These are phyloP conservation scores for Drosophila histrio DNA, from an alignment of 2,888 invertebrate genomes.

Conservation along the genomic window DNA sequence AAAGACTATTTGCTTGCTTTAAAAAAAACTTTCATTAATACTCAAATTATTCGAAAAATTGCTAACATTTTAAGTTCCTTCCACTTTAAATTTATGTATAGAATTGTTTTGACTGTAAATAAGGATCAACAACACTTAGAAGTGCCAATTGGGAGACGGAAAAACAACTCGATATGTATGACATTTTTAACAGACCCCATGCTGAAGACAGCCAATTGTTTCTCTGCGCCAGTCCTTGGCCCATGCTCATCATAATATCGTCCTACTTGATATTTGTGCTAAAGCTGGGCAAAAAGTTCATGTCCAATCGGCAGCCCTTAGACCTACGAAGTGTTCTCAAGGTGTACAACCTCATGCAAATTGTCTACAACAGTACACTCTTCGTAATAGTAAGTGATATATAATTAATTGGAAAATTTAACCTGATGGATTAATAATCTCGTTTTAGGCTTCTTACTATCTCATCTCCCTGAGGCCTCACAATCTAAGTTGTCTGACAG, in stretches of 20 bases:
- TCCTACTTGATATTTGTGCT: constrained; percentile 49
- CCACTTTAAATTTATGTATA: background rate
- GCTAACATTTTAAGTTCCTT: background rate
- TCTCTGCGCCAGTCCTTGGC: constrained; percentile 37
- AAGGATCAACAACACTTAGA: background rate
- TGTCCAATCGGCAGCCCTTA: constrained; percentile 40
- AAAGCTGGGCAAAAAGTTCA: constrained; percentile 40
- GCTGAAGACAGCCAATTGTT: constrained; percentile 38
- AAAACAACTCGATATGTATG: constrained; percentile 20
- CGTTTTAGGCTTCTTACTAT: constrained; percentile 18
- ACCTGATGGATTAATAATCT: background rate
- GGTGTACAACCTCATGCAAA: constrained; percentile 45
- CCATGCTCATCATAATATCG: constrained; percentile 22
- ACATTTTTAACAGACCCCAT: constrained; percentile 16
- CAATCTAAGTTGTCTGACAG: constrained; percentile 12
- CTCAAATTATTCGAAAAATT: background rate
- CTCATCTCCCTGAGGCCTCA: constrained; percentile 5
- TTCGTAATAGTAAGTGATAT: constrained; percentile 34
- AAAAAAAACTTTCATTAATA: background rate
- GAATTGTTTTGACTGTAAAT: background rate
- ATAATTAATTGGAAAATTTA: too few relatives aligned
- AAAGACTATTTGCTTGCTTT: background rate
- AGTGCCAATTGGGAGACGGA: background rate
- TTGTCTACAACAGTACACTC: constrained; percentile 34
- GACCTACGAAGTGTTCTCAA: constrained; percentile 31